These are phyloP conservation scores for Umimayanthus kanabou DNA, from an alignment of 92 coral and sea anemone genomes.

Conservation along the genomic window DNA sequence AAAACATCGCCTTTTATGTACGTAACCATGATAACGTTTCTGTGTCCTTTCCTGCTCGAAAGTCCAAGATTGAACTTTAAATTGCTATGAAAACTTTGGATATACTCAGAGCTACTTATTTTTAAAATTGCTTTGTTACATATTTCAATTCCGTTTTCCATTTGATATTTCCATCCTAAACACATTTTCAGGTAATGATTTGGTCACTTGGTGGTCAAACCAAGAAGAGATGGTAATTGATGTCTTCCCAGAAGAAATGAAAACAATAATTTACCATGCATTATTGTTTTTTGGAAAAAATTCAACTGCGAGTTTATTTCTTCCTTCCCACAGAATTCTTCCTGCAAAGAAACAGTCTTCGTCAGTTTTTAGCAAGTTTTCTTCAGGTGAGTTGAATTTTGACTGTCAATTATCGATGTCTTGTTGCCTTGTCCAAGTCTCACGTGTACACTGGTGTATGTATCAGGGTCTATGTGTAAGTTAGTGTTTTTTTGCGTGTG, in stretches of 20 bases:
- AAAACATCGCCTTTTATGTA: too few relatives aligned
- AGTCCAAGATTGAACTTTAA: too few relatives aligned
- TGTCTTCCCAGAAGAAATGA: neutral
- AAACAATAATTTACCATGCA: too few relatives aligned
- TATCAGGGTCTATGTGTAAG: neutral
- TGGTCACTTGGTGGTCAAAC: neutral
- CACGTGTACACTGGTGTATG: neutral
- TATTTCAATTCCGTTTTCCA: neutral
- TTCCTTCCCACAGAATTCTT: slow-evolving; percentile 13
- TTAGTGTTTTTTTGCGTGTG: too few relatives aligned
- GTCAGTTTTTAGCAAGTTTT: slow-evolving; percentile 44
- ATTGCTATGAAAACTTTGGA: too few relatives aligned
- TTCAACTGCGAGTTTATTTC: neutral
- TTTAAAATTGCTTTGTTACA: too few relatives aligned
- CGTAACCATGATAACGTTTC: too few relatives aligned
- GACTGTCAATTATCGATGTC: neutral
- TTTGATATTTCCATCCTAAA: too few relatives aligned
- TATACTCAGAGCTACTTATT: too few relatives aligned
- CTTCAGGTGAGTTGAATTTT: slow-evolving; percentile 20
- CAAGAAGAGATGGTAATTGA: neutral
- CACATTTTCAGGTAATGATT: neutral
- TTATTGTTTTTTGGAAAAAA: neutral
- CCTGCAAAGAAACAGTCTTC: slow-evolving; percentile 26
- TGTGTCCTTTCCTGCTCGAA: too few relatives aligned
- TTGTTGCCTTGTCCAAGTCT: neutral